Evolutionary conservation across 1,140 invertebrate species (phyloP), one percentile per base, ranked within the genome.

Genomic region (Nixonia krombeini): DNA sequence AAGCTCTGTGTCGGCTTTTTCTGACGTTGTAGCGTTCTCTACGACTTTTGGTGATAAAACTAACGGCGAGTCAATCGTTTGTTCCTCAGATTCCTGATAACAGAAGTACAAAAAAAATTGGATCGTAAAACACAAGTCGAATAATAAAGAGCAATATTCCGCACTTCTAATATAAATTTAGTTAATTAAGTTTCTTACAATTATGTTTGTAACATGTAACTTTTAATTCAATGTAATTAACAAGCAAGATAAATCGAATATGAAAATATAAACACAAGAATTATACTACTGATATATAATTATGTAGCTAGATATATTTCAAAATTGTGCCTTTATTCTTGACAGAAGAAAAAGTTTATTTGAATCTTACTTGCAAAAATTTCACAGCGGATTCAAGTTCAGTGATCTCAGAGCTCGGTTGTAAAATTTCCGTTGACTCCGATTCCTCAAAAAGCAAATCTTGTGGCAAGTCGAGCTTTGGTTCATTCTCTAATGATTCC

Each of bases 341-440:
- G n/a, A n/a, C n/a, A n/a, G n/a, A n/a, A n/a, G n/a, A n/a, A n/a
- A n/a, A n/a, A n/a, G n/a, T n/a, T n/a, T n/a, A n/a, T n/a, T n/a
- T n/a, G n/a, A n/a, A 18, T 33, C 28, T 35, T 10, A 67, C 64
- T 46, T 83, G 80, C 17, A 84, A 66, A 50, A 81, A 84, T 51
- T 84, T 84, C 2, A 84, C 81, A 10, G 83, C 80, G 4, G 74
- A 79, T 52, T 84, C 82, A 2, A 84, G 53, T 45, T 85, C 81
- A 7, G 75, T 80, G 38, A 80, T 80, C 37, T 79, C 75, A 26
- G 70, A 15, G 37, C 56, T 45, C 23, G 42, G 1, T 7, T 40
- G 15, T 18, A 21, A 12, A 35, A 12, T 7, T 10, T 33, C 40
- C 33, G 15, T n/a, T 44, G n/a, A n/a, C n/a, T 37, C 12, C 12